Evolutionary conservation across 2,888 invertebrate genomes (phyloP).

Genomic region (Lutraria lutraria): DNA sequence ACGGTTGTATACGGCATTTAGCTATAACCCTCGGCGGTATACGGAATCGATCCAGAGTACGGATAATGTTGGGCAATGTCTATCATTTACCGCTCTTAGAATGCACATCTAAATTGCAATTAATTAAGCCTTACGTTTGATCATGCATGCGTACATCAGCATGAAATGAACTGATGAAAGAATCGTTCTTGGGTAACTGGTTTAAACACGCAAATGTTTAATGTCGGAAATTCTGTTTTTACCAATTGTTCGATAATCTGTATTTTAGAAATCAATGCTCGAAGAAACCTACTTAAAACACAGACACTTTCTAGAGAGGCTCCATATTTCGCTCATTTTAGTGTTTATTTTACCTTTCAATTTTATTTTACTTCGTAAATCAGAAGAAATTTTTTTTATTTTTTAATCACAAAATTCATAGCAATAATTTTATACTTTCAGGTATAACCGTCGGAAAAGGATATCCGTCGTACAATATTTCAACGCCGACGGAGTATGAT

Average conservation of each 20-base stretch:
- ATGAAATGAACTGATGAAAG: slow-evolving; percentile 11
- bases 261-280: background rate
- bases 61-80: background rate
- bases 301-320: background rate
- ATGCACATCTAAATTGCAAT: slow-evolving; percentile 27
- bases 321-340: too few species aligned
- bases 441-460: slow-evolving; percentile 56
- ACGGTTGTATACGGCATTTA: slow-evolving; percentile 4
- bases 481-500: slow-evolving; percentile 49
- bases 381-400: too few species aligned
- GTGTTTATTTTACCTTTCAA: too few species aligned
- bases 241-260: background rate
- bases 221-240: background rate
- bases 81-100: background rate
- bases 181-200: background rate
- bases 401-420: too few species aligned
- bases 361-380: too few species aligned
- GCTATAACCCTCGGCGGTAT: background rate
- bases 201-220: background rate
- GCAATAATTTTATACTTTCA: slow-evolving; percentile 19
- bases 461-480: slow-evolving; percentile 34
- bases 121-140: slow-evolving; percentile 14
- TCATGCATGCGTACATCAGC: slow-evolving; percentile 17
- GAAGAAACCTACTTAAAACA: background rate
- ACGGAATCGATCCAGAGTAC: background rate